phyloP scores from a whole-genome alignment of 1,140 invertebrate genomes.

The Listronotus bonariensis region DNA sequence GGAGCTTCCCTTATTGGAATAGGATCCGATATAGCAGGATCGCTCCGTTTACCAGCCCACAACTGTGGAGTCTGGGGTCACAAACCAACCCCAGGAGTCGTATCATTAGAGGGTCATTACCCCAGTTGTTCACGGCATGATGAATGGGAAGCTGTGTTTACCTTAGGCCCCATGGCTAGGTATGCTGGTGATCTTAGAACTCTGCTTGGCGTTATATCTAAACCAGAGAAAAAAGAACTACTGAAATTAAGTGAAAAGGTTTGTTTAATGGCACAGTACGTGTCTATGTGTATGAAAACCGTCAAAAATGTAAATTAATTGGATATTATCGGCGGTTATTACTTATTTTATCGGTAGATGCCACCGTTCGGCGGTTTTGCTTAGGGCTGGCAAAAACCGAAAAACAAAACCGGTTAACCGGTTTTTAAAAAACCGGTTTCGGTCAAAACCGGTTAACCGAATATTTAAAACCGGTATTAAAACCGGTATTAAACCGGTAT shows the following conservation, averaged over 20 bases:
- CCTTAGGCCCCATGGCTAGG: constrained; percentile 79
- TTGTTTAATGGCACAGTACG: constrained; percentile 11
- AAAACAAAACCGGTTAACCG: no score
- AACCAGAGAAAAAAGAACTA: constrained; percentile 33
- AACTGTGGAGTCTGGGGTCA: constrained; percentile 88
- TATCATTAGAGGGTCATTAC: constrained; percentile 60
- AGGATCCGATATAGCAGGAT: constrained; percentile 85
- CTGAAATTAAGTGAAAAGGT: constrained; percentile 43
- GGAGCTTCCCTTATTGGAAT: constrained; percentile 80
- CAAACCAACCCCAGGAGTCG: constrained; percentile 70
- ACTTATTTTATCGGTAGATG: no score
- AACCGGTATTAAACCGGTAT: no score
- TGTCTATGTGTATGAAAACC: no score
- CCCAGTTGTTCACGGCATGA: constrained; percentile 37
- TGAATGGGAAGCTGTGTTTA: constrained; percentile 57
- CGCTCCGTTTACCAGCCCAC: constrained; percentile 80
- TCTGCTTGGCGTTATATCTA: constrained; percentile 63
- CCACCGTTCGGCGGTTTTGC: no score
- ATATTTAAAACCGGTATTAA: no score
- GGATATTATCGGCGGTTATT: no score
- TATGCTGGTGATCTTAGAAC: constrained; percentile 75
- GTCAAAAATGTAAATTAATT: no score
- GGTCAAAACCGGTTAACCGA: no score
- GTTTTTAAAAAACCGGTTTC: no score
- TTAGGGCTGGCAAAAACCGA: no score